Evolutionary conservation across 2,113 vertebrate species (phyloP).

Genomic region (Rhagologus leucostigma): DNA sequence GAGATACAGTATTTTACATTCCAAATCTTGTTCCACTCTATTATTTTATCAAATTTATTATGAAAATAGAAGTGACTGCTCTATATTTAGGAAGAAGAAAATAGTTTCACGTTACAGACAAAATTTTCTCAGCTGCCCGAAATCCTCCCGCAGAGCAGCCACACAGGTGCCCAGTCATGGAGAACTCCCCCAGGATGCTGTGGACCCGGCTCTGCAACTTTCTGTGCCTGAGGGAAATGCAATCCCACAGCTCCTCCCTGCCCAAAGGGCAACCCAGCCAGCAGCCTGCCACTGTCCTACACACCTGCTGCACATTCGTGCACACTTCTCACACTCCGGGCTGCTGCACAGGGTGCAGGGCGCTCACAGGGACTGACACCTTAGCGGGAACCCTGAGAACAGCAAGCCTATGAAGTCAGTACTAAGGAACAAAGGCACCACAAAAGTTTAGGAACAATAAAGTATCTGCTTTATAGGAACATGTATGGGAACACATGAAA

Average conservation of each 20-base stretch:
- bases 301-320: not conserved
- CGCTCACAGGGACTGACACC: not conserved
- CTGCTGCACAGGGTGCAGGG: not conserved
- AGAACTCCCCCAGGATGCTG: fast-evolving
- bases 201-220: not conserved
- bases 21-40: not conserved
- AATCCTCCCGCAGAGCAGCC: not conserved
- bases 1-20: not conserved
- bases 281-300: not conserved
- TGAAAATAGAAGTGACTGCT: not conserved
- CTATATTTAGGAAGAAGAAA: not conserved
- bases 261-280: not conserved
- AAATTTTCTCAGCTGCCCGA: not conserved
- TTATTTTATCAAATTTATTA: not conserved
- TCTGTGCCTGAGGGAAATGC: not conserved
- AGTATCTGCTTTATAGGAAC: not conserved
- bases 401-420: fast-evolving
- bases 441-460: not conserved
- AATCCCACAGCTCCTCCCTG: not conserved
- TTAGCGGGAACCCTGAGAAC: not conserved
- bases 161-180: not conserved
- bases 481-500: not conserved
- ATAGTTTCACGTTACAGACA: not conserved
- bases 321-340: not conserved
- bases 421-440: not conserved